Conservation (phyloP, 35 echinoderm and acorn worm genomes). For the Lytechinus variegatus region DNA sequence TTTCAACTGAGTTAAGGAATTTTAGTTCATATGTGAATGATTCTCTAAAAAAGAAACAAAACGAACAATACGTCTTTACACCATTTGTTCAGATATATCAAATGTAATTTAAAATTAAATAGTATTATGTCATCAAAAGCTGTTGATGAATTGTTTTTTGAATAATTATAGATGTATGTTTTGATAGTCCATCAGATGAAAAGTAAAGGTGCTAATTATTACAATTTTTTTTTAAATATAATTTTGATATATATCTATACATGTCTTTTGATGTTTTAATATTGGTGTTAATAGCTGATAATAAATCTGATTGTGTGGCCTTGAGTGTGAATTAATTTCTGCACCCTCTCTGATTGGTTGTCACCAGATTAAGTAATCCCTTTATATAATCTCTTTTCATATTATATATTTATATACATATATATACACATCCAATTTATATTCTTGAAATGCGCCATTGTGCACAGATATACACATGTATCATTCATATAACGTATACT, state of each 20-base stretch:
- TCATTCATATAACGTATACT: background rate
- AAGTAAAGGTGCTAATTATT: background rate
- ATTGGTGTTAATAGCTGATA: background rate
- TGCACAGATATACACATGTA: background rate
- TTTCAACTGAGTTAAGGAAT: background rate
- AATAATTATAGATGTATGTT: no score
- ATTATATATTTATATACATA: background rate
- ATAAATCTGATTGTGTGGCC: slow-evolving; percentile 33
- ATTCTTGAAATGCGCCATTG: background rate
- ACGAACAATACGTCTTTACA: no score
- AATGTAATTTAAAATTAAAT: no score
- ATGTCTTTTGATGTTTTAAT: slow-evolving; percentile 17
- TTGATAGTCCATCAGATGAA: background rate
- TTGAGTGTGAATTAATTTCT: slow-evolving; percentile 31
- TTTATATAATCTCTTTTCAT: background rate
- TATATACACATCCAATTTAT: background rate
- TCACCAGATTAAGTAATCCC: background rate
- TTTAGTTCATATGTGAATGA: background rate
- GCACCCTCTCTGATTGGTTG: background rate
- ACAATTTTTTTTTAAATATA: background rate
- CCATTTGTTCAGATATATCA: no score
- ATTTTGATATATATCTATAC: background rate
- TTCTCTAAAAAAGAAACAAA: background rate
- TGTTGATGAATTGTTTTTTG: no score
- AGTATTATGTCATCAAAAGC: no score